phyloP scores from a whole-genome alignment of 2,113 vertebrate genomes.

The Zosterops pallidus region DNA sequence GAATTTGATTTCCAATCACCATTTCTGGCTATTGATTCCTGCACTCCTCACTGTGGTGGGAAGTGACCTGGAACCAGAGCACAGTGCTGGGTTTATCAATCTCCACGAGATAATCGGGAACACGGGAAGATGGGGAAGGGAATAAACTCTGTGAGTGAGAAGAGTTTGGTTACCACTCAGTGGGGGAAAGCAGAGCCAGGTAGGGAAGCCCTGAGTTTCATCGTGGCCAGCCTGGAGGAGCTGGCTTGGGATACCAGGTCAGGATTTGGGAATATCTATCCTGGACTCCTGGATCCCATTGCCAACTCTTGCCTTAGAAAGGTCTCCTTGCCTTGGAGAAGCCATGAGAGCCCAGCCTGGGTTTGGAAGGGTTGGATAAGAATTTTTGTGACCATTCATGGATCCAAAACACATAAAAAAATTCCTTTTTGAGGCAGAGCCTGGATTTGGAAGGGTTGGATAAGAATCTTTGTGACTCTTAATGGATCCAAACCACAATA shows the following conservation, averaged over 20 bases:
- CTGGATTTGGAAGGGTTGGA: not conserved
- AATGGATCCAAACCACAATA: not conserved
- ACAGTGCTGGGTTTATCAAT: conserved; percentile 45
- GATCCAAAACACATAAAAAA: accelerated
- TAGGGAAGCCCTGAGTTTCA: not conserved
- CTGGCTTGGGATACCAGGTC: too few relatives aligned
- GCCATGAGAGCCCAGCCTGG: not conserved
- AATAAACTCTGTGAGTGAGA: not conserved
- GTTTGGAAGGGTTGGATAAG: not conserved
- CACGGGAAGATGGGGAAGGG: not conserved
- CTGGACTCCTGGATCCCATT: not conserved
- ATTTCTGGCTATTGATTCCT: conserved; percentile 53
- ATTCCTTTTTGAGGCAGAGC: not conserved
- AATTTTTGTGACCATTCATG: accelerated
- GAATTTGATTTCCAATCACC: conserved; percentile 50
- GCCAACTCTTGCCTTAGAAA: not conserved
- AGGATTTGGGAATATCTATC: not conserved
- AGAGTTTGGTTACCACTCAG: not conserved
- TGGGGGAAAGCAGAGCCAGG: not conserved
- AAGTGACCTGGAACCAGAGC: conserved; percentile 57
- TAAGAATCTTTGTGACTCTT: accelerated
- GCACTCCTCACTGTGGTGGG: not conserved
- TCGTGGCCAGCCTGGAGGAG: not conserved
- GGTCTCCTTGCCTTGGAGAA: not conserved
- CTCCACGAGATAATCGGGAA: conserved; percentile 18